These are phyloP conservation scores for Callinectes sapidus DNA, from an alignment of 2,888 invertebrate species.

Conservation along the genomic window DNA sequence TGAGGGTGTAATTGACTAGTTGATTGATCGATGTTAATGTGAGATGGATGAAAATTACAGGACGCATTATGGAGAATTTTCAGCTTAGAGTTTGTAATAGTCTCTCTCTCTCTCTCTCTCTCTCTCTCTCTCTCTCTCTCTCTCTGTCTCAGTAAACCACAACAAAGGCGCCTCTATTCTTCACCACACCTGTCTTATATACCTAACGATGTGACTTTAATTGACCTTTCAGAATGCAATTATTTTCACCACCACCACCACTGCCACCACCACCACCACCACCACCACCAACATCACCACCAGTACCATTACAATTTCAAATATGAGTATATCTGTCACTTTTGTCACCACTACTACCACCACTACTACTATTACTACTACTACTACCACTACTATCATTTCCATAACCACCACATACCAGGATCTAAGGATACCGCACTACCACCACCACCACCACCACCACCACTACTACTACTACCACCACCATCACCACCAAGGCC, in stretches of 20 bases:
- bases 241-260: not conserved
- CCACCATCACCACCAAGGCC: not conserved
- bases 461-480: slow-evolving; percentile 1
- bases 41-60: not conserved
- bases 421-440: not conserved
- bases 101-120: not conserved
- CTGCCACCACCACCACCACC: not conserved
- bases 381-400: not conserved
- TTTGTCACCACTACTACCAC: not conserved
- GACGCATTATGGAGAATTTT: not conserved
- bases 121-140: slow-evolving; percentile 15
- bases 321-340: not conserved
- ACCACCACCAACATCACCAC: not conserved
- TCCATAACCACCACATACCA: not conserved
- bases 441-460: not conserved
- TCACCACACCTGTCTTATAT: not conserved
- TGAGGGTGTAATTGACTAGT: too few species aligned
- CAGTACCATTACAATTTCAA: not conserved
- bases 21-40: too few species aligned
- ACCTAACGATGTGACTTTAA: not conserved
- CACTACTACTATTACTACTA: not conserved
- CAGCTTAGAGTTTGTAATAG: not conserved
- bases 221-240: not conserved
- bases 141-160: not conserved
- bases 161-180: not conserved